phyloP scores from a whole-genome alignment of 2,797 vertebrate species.

The Okamejei kenojei region DNA sequence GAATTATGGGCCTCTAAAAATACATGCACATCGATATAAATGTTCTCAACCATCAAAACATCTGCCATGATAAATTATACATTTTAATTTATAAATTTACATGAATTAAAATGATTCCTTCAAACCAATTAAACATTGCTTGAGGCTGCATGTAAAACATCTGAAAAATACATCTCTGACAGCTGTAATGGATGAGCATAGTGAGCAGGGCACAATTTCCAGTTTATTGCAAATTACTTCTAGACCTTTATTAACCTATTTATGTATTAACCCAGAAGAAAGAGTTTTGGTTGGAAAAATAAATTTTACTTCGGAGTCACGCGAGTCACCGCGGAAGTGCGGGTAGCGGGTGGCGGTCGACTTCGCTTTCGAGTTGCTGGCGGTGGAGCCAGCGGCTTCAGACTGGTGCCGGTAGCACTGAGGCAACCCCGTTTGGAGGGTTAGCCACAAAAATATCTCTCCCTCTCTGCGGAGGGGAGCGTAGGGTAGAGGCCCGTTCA shows the following conservation, averaged over 20 bases:
- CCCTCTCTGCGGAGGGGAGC: no score
- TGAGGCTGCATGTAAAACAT: background rate
- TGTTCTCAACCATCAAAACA: background rate
- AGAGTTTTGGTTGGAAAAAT: background rate
- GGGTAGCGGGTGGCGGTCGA: no score
- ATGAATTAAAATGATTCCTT: background rate
- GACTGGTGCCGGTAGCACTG: no score
- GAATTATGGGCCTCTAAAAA: background rate
- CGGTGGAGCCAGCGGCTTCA: no score
- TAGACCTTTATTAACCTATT: background rate
- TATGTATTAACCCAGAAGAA: background rate
- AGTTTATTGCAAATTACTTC: background rate
- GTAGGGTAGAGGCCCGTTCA: no score
- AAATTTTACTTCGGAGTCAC: no score
- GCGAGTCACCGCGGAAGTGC: no score
- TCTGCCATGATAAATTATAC: background rate
- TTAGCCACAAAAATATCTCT: no score
- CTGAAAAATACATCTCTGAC: background rate
- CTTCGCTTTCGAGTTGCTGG: no score
- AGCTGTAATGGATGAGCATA: background rate
- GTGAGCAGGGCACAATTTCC: background rate
- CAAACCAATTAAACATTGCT: background rate
- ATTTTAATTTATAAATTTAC: background rate
- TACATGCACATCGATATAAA: background rate
- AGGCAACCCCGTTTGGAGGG: no score